Conservation (phyloP, 2,113 vertebrate species). For the Columba janthina region DNA sequence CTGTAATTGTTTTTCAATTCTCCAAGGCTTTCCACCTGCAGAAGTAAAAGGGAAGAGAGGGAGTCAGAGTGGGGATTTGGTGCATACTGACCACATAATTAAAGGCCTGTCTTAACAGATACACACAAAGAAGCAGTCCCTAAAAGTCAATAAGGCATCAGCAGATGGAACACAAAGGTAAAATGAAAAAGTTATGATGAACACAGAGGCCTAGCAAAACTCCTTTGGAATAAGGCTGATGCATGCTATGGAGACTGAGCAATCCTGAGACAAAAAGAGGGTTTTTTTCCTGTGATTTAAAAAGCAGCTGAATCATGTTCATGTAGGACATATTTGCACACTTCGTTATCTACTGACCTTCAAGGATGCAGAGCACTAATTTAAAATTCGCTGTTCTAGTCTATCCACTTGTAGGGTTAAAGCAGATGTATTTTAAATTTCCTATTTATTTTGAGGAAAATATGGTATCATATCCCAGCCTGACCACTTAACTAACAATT, state of each 20-base stretch:
- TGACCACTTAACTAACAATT: constrained; percentile 15
- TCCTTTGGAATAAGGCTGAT: not conserved
- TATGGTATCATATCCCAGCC: not conserved
- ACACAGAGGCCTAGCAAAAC: not conserved
- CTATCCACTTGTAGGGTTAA: not conserved
- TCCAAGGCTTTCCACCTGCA: not conserved
- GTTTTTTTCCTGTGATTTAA: not conserved
- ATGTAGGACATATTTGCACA: not conserved
- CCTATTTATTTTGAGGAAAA: not conserved
- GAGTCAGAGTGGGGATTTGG: not conserved
- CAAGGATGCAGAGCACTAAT: not conserved
- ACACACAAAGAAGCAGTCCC: not conserved
- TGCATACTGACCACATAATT: not conserved
- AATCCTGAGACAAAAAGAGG: not conserved
- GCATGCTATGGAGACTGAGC: not conserved
- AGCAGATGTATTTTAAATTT: not conserved
- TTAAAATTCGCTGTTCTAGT: not conserved
- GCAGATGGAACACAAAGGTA: not conserved
- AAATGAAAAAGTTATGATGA: not conserved
- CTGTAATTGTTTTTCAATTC: not conserved
- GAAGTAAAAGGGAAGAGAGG: not conserved
- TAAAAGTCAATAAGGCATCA: not conserved
- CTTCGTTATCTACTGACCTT: not conserved
- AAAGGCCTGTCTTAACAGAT: not conserved
- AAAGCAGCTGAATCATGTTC: not conserved